Evolutionary conservation across 2,113 vertebrate species (phyloP), one percentile per base, ranked within the genome.

Genomic region (Forbesichthys papilliferus): DNA sequence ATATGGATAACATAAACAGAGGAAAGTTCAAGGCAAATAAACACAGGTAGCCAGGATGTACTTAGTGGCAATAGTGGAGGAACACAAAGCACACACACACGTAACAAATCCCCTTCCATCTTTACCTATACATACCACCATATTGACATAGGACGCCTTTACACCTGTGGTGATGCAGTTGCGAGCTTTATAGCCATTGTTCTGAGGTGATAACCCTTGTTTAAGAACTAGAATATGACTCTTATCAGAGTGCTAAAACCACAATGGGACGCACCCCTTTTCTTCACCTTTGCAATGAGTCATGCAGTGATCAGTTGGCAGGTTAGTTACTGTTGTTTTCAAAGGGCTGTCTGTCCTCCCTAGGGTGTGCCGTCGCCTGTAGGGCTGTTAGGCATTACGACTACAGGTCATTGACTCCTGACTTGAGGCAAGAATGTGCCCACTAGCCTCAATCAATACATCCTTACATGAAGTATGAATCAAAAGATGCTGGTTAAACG

Each of bases 281-380:
- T 76, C 77, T 53, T 77, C 76, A 74, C 78, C 74, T 80, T 68
- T 83, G 73, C 51, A n/a, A 4, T 57, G 16, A 48, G 74, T 83
- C 86, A 77, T 10, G 27, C 16, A 20, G 5, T 47, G 47, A 68
- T 14, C 46, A 16, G 18, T 12, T 20, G 51, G 36, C 56, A 48
- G 42, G 11, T 59, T 71, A 0, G 54, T 63, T 42, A 51, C 55
- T 62, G 64, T 64, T 78, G 67, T 64, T 60, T 59, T 69, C 48
- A 71, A 52, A 51, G 68, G 68, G 36, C 64, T 78, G 56, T 47
- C 55, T 69, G 73, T 75, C 61, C 62, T 78, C 58, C 66, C 9
- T 53, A 71, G 75, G 64, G 71, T 68, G 60, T 81, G 66, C 52
- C 36, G 60, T 80, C 63, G 66, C 51, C 73, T 72, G 71, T 67